phyloP scores from a whole-genome alignment of 2,113 vertebrate species.

The Microtus ochrogaster region DNA sequence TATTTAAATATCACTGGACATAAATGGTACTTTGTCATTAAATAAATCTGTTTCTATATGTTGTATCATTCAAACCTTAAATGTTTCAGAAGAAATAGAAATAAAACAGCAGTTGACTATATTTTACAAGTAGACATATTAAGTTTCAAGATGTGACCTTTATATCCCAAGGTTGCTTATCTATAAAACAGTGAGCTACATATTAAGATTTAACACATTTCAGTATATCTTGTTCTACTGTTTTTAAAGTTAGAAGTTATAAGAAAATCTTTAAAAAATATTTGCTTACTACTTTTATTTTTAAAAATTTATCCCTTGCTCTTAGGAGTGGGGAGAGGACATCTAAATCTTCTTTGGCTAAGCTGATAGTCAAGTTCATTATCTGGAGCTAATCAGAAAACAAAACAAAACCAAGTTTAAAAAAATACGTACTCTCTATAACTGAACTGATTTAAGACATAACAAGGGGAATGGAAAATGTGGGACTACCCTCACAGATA shows the following conservation, averaged over 20 bases:
- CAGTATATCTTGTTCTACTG: background rate
- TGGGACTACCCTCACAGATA: slow-evolving; percentile 73
- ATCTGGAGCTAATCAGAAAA: slow-evolving; percentile 46
- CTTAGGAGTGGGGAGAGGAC: background rate
- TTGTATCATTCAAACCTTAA: background rate
- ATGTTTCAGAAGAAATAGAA: background rate
- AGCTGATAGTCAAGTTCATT: slow-evolving; percentile 44
- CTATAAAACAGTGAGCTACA: background rate
- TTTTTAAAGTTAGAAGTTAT: slow-evolving; percentile 1
- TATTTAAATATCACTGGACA: background rate
- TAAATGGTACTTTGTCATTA: background rate
- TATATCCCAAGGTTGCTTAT: background rate
- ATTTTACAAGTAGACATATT: background rate
- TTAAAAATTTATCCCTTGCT: background rate
- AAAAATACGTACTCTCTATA: slow-evolving; percentile 62
- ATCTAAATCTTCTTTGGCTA: background rate
- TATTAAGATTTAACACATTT: background rate
- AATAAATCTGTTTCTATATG: background rate
- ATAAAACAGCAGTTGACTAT: background rate
- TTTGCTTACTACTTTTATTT: background rate
- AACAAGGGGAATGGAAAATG: slow-evolving; percentile 82
- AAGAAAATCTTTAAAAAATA: background rate
- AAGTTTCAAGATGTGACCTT: background rate
- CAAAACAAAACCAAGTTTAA: slow-evolving; percentile 13
- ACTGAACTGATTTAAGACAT: slow-evolving; percentile 77